Percentiles rank a stretch among this genome's conserved stretches.
Conservation (phyloP, 2,113 vertebrate species). For the Alouatta palliata region DNA sequence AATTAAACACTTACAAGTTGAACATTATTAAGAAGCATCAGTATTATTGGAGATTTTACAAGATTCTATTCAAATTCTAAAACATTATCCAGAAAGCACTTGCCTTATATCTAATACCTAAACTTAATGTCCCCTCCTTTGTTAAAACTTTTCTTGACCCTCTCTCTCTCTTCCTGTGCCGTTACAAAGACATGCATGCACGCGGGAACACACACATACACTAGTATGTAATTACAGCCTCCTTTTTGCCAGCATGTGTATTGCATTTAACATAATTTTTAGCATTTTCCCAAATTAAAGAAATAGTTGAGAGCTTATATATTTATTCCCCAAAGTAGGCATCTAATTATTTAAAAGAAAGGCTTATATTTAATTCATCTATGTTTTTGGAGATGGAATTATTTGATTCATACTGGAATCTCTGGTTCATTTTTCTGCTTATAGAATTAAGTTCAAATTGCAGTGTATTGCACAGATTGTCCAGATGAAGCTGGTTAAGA, state of each 20-base stretch:
- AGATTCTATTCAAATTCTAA: conserved; percentile 20
- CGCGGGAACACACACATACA: neutral
- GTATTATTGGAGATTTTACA: neutral
- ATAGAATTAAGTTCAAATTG: neutral
- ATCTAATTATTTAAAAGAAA: conserved; percentile 1
- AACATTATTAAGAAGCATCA: neutral
- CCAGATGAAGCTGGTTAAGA: neutral
- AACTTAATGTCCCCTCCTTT: neutral
- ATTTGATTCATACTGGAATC: neutral
- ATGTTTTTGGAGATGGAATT: neutral
- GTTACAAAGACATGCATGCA: neutral
- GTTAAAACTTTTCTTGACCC: neutral
- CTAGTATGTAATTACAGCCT: neutral
- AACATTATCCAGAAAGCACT: neutral
- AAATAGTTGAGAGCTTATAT: neutral
- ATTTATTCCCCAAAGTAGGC: neutral
- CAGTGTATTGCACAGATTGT: neutral
- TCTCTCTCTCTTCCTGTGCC: rapidly evolving
- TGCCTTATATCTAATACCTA: neutral
- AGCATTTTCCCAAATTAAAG: neutral
- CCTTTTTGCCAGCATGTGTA: neutral
- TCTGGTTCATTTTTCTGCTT: neutral
- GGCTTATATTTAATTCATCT: neutral
- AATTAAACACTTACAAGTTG: neutral
- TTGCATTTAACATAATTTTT: neutral